Evolutionary conservation across 2,888 invertebrate species (phyloP).

Genomic region (Perizoma affinitatum): DNA sequence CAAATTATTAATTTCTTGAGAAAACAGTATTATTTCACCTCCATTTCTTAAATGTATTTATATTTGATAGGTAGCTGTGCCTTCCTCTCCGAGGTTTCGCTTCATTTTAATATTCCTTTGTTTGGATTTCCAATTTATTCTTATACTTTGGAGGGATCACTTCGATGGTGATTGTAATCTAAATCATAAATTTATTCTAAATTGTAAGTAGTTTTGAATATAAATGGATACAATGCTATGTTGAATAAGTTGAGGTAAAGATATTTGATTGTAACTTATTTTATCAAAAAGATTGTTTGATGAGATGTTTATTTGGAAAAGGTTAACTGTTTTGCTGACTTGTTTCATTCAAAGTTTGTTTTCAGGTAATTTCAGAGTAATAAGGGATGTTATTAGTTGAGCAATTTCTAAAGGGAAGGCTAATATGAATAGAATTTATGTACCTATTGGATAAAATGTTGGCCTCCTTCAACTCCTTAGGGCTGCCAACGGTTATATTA

Average conservation of each 20-base stretch:
- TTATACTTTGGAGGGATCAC: constrained; percentile 10
- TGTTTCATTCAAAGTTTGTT: constrained; percentile 39
- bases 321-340: constrained; percentile 38
- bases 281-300: too few species aligned
- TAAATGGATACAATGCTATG: not conserved
- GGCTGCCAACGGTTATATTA: not conserved
- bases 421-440: constrained; percentile 39
- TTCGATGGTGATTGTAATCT: constrained; percentile 7
- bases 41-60: constrained; percentile 27
- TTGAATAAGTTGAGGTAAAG: too few species aligned
- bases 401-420: constrained; percentile 37
- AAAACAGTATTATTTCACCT: constrained; percentile 32
- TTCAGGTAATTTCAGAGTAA: constrained; percentile 36
- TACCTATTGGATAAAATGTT: constrained; percentile 25
- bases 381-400: constrained; percentile 42
- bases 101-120: constrained; percentile 28
- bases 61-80: constrained; percentile 23
- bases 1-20: constrained; percentile 33
- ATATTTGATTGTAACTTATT: too few species aligned
- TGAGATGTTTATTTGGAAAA: constrained; percentile 13
- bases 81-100: constrained; percentile 17
- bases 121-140: constrained; percentile 27
- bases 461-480: constrained; percentile 26
- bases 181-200: constrained; percentile 15
- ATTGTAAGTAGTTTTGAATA: constrained; percentile 6